Conservation (phyloP, 1,140 invertebrate genomes). For the Tetramorium simillimum region DNA sequence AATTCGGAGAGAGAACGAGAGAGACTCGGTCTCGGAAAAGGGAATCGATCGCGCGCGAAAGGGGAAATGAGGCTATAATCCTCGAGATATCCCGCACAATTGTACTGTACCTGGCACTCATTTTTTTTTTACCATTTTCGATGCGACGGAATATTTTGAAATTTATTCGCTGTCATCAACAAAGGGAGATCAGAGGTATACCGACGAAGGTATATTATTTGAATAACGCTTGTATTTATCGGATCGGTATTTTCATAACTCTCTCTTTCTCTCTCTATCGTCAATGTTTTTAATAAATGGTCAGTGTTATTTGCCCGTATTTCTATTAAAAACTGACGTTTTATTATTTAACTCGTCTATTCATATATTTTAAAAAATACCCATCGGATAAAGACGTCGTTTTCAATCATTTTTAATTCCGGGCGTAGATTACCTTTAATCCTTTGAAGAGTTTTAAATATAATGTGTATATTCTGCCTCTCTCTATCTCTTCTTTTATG, state of each 20-base stretch:
- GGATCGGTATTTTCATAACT: conserved; percentile 31
- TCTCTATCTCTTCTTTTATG: background rate
- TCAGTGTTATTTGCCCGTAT: background rate
- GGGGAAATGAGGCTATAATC: conserved; percentile 3
- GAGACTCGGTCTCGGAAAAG: background rate
- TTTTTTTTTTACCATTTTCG: background rate
- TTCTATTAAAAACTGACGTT: conserved; percentile 34
- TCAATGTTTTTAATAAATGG: conserved; percentile 50
- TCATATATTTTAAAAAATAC: background rate
- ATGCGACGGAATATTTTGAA: conserved; percentile 22
- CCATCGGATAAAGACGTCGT: background rate
- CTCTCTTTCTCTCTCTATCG: background rate
- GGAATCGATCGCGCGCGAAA: conserved; percentile 1
- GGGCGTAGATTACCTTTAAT: conserved; percentile 25
- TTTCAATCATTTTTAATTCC: conserved; percentile 28
- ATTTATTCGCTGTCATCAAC: conserved; percentile 30
- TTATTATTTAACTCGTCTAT: conserved; percentile 25
- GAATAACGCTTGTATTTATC: conserved; percentile 45
- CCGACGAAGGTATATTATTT: conserved; percentile 24
- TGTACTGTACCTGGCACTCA: background rate
- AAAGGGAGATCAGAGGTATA: background rate
- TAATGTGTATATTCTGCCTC: background rate
- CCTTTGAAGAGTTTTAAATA: conserved; percentile 21
- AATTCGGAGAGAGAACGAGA: background rate
- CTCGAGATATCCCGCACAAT: background rate